Evolutionary conservation across 2,888 invertebrate species (phyloP).

Genomic region (Caenorhabditis drosophilae): DNA sequence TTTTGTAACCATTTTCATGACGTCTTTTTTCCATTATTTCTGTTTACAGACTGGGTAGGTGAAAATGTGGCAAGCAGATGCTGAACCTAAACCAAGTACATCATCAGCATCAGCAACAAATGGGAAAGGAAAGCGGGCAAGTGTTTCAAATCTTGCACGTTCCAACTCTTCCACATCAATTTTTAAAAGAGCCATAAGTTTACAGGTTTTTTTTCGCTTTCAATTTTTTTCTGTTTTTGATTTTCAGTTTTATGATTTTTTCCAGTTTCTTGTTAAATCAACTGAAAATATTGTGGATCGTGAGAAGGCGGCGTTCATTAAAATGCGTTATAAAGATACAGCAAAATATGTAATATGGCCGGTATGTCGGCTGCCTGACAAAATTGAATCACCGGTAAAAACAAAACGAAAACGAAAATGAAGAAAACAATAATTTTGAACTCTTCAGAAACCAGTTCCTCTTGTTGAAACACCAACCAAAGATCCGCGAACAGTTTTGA

Average conservation of each 20-base stretch:
- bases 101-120: constrained; percentile 18
- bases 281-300: constrained; percentile 27
- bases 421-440: not conserved
- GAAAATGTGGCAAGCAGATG: constrained; percentile 30
- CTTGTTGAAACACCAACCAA: constrained; percentile 1
- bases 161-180: constrained; percentile 28
- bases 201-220: too few relatives aligned
- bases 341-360: constrained; percentile 55
- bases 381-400: constrained; percentile 20
- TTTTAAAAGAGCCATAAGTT: constrained; percentile 35
- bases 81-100: constrained; percentile 26
- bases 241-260: not conserved
- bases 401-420: not conserved
- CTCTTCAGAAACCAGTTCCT: constrained; percentile 24
- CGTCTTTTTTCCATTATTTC: not conserved
- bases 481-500: constrained; percentile 42
- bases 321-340: constrained; percentile 53
- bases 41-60: too few relatives aligned
- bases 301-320: constrained; percentile 44
- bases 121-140: constrained; percentile 14
- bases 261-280: constrained; percentile 46
- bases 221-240: not conserved
- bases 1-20: not conserved
- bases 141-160: constrained; percentile 24
- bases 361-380: constrained; percentile 36